Conservation (phyloP, 2,113 vertebrate genomes). For the Phyllostomus discolor region DNA sequence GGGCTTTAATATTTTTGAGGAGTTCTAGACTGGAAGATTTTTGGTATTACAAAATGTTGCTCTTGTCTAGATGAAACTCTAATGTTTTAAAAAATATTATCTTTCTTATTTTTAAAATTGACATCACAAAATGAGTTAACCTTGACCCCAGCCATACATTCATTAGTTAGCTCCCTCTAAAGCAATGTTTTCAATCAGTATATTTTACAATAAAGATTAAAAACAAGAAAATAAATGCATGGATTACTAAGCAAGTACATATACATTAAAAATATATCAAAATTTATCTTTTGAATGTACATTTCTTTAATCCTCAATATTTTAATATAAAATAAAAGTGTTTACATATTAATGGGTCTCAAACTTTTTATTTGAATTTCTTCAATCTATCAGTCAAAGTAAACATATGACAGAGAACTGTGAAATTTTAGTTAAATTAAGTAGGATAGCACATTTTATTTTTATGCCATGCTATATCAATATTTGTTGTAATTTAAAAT, state of each 20-base stretch:
- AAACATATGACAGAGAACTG: background rate
- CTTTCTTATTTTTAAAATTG: background rate
- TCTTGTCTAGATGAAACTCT: background rate
- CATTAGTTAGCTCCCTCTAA: background rate
- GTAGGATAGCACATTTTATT: background rate
- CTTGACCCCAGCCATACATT: background rate
- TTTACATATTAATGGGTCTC: background rate
- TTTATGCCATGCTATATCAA: background rate
- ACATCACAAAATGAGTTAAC: background rate
- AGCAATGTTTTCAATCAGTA: background rate
- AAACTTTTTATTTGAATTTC: background rate
- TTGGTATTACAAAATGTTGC: background rate
- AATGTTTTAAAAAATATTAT: background rate
- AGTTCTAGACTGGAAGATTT: background rate
- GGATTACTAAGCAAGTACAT: background rate
- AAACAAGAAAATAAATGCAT: background rate
- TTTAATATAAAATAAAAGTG: background rate
- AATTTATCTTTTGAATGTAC: background rate
- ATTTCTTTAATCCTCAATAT: background rate
- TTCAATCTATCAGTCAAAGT: background rate
- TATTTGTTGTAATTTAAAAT: background rate
- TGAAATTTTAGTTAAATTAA: background rate
- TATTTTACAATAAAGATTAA: background rate
- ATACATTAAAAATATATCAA: background rate
- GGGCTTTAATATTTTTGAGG: background rate